These are phyloP conservation scores for Xestia sexstrigata DNA, from an alignment of 2,888 invertebrate genomes.

Conservation along the genomic window DNA sequence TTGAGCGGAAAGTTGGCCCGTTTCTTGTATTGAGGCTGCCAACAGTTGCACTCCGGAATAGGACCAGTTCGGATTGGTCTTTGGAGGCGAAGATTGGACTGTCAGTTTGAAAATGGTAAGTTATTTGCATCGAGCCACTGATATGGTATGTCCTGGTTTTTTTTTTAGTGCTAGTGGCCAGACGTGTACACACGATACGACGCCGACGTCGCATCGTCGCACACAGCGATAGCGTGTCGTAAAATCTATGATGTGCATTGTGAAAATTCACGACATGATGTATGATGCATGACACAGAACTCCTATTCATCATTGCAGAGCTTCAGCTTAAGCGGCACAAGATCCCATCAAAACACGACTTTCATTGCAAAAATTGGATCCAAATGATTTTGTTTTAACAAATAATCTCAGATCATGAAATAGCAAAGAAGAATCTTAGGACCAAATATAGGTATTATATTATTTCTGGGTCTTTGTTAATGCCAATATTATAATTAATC, in stretches of 20 bases:
- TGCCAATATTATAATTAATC: conserved; percentile 23
- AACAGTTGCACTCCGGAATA: conserved; percentile 39
- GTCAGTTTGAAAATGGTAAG: conserved; percentile 43
- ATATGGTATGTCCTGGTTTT: neutral
- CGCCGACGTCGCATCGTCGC: neutral
- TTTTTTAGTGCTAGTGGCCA: neutral
- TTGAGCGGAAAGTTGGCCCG: conserved; percentile 56
- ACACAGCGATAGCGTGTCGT: neutral
- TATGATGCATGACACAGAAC: neutral
- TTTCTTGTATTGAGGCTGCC: conserved; percentile 46
- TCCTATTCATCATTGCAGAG: neutral
- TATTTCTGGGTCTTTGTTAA: neutral
- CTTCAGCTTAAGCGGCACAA: neutral
- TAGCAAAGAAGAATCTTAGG: neutral
- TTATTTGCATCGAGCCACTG: conserved; percentile 26
- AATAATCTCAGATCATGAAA: neutral
- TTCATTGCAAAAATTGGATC: neutral
- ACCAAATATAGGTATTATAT: neutral
- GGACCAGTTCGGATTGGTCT: conserved; percentile 38
- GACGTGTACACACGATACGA: neutral
- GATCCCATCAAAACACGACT: neutral
- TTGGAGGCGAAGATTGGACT: conserved; percentile 51
- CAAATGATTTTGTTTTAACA: neutral
- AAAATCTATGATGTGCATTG: neutral
- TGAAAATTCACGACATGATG: neutral